These are phyloP conservation scores for Coptodon rendalli DNA, from an alignment of 2,113 vertebrate species.

Conservation along the genomic window DNA sequence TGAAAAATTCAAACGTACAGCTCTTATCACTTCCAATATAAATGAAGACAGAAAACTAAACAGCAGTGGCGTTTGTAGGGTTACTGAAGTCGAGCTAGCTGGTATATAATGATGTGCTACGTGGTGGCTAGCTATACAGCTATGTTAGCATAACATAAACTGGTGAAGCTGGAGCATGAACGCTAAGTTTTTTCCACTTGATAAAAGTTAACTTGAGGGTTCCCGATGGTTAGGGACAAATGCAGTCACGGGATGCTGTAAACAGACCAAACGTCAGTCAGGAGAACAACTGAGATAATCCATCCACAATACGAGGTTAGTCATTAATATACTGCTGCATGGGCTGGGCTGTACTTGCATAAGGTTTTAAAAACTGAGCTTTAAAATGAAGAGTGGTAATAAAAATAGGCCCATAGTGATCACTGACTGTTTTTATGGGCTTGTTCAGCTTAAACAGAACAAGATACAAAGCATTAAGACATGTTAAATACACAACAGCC, in stretches of 20 bases:
- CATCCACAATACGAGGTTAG: background rate
- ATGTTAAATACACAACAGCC: too few species aligned
- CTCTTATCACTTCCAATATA: background rate
- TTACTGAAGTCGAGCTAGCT: background rate
- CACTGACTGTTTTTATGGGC: too few species aligned
- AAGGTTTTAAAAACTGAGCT: background rate
- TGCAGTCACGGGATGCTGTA: fast-evolving
- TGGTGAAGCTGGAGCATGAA: too few species aligned
- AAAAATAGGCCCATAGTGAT: background rate
- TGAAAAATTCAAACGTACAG: background rate
- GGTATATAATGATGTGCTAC: background rate
- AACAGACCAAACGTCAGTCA: background rate
- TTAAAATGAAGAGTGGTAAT: background rate
- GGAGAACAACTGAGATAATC: background rate
- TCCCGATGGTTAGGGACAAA: background rate
- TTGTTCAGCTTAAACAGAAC: too few species aligned
- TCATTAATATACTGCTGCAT: background rate
- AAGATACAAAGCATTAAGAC: too few species aligned
- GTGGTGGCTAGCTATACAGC: background rate
- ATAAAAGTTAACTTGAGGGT: background rate
- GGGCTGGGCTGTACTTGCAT: fast-evolving
- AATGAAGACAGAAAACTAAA: background rate
- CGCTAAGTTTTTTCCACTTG: background rate
- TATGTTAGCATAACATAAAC: background rate
- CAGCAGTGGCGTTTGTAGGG: fast-evolving